Base-by-base conservation (phyloP, 2,113 vertebrate species). In the Elachura formosa region DNA sequence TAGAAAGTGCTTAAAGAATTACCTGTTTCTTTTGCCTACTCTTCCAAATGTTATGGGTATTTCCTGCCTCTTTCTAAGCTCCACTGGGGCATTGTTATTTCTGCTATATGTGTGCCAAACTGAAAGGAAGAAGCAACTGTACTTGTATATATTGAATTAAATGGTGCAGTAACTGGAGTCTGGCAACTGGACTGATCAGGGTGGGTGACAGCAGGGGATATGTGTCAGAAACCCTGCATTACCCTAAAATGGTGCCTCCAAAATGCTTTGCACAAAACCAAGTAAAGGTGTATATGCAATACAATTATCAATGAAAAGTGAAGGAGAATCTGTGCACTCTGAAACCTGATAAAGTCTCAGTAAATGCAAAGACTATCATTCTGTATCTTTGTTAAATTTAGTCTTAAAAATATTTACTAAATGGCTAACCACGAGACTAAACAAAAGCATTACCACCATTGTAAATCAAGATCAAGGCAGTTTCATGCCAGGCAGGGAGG, bases 381-480 rank as follows among this genome's bases (percentile, higher is more conserved):
- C 81, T 76, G 64, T 95, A 95, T 92, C 96, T 96, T 94, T 81
- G 85, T 90, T 90, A 96, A 94, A 97, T 82, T 86, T 90, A 68
- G 78, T 91, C 93, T 96, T 95, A 93, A 97, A 97, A 97, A 96
- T 97, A 97, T 97, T 97, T 97, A 97, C 90, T 93, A 96, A 96
- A 96, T 91, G 94, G 91, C 75, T 96, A 97, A 97, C 95, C 96
- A 91, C 95, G 52, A 97, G 97, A 97, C 97, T 97, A 97, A 97
- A 97, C 97, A 97, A 96, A 97, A 96, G 95, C 93, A 97, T 96
- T 97, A 97, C 95, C 90, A 96, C 94, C 88, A 97, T 68, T 95
- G 96, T 95, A 97, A 97, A 97, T 96, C 97, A 97, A 97, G 97
- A 97, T 97, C 97, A 97, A 97, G 97, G 97, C 96, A 94, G 64